These are phyloP conservation scores for Nyctereutes procyonoides DNA, from an alignment of 2,113 vertebrate species.

Conservation along the genomic window DNA sequence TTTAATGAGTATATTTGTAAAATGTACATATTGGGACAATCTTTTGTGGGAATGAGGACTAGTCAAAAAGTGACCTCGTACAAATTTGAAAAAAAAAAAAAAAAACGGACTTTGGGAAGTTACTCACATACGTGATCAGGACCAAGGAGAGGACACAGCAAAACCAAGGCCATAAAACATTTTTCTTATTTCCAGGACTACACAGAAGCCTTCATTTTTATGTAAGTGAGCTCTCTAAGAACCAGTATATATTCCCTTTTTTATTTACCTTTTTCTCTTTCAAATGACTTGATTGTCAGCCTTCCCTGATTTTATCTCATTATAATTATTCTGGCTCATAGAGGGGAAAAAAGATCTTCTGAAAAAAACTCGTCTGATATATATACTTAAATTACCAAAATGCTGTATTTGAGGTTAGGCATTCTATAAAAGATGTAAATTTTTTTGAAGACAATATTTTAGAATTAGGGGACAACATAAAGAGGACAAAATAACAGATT, in stretches of 20 bases:
- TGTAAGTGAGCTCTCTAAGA: background rate
- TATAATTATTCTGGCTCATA: background rate
- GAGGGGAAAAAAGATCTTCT: background rate
- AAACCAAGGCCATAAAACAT: slow-evolving; percentile 18
- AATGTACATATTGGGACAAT: slow-evolving; percentile 78
- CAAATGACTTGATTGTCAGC: background rate
- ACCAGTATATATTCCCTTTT: background rate
- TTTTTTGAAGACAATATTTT: background rate
- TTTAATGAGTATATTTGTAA: slow-evolving; percentile 82
- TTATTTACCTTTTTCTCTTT: background rate
- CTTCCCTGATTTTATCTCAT: background rate
- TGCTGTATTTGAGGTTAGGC: background rate
- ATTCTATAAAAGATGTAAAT: background rate
- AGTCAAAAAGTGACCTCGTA: slow-evolving; percentile 78
- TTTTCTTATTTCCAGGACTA: slow-evolving; percentile 59
- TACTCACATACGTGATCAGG: slow-evolving; percentile 41
- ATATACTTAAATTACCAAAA: background rate
- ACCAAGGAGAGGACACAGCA: background rate
- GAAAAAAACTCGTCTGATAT: background rate
- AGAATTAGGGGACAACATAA: background rate
- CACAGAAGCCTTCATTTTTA: slow-evolving; percentile 50
- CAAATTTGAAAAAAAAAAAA: slow-evolving; percentile 55
- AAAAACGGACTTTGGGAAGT: slow-evolving; percentile 68
- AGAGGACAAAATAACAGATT: background rate
- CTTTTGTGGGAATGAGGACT: slow-evolving; percentile 78